Base-by-base conservation (phyloP, 2,888 invertebrate genomes). In the Rotaria magnacalcarata region DNA sequence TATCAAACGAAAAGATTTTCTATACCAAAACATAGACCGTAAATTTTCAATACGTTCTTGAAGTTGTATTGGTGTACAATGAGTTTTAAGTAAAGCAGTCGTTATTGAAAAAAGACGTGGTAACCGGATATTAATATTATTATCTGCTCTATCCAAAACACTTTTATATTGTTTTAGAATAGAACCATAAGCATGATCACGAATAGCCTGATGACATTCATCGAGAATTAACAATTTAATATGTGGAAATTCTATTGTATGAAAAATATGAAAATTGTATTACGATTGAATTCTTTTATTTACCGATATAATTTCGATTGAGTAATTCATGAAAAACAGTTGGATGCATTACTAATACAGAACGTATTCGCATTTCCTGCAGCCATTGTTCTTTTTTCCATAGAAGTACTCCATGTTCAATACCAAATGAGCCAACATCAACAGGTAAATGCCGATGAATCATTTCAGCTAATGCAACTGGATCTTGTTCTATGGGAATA, bases 121-220 rank as follows among this genome's bases (percentile, higher is more conserved):
- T 47, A 43, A 41, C 10, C 16, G 47, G 7, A 5, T 47, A 14
- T 47, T 47, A 21, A 24, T 47, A 21, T 43, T 21, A 34, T 67
- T 27, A 52, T 52, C 52, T 19, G 34, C 34, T 34, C 7, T 34
- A 7, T 67, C 67, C 67, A 24, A 67, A 34, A 16, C 34, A 24
- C 8, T 43, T 80, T 80, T 80, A 47, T 80, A 80, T 47, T 80
- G 80, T 47, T 47, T 80, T 14, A 80, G 1, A 80, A 80, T 80
- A 47, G 80, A 80, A n/a, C 80, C 80, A 80, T 80, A 80, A 8
- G 80, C 80, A 80, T 80, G 80, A 80, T 80, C 80, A 80, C 80
- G 80, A 80, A 80, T 80, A 47, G 80, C 80, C 47, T 80, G 80
- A n/a, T 80, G 80, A 80, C 80, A 80, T 80, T 80, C 80, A 14